phyloP scores from a whole-genome alignment of 2,113 vertebrate genomes.

The Lepus europaeus region DNA sequence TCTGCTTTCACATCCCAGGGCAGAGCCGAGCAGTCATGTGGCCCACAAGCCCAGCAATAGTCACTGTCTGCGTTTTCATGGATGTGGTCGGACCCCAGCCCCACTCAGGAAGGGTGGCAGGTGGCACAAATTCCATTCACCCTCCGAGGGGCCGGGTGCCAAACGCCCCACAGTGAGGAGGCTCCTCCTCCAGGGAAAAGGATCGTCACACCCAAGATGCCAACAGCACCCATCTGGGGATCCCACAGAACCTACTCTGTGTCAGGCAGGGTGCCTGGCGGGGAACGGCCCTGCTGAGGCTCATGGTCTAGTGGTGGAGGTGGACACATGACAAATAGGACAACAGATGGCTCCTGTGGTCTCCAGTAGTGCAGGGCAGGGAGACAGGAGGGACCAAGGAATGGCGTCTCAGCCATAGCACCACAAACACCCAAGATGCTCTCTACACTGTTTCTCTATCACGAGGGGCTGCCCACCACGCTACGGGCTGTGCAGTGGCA shows the following conservation, averaged over 20 bases:
- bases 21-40: neutral
- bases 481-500: neutral
- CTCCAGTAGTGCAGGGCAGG: neutral
- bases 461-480: rapidly evolving
- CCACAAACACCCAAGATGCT: neutral
- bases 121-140: rapidly evolving
- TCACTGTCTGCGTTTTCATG: neutral
- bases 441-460: neutral
- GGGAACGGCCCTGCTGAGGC: neutral
- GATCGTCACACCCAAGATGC: neutral
- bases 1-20: neutral
- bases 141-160: neutral
- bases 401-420: neutral
- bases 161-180: neutral
- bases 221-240: neutral
- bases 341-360: too few relatives aligned
- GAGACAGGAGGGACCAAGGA: neutral
- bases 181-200: neutral
- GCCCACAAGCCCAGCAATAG: neutral
- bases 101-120: neutral
- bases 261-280: too few relatives aligned
- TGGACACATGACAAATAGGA: neutral
- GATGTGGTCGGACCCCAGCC: too few relatives aligned
- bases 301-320: neutral
- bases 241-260: neutral